Conservation (phyloP, 2,888 invertebrate species). For the Pollenia amentaria region DNA sequence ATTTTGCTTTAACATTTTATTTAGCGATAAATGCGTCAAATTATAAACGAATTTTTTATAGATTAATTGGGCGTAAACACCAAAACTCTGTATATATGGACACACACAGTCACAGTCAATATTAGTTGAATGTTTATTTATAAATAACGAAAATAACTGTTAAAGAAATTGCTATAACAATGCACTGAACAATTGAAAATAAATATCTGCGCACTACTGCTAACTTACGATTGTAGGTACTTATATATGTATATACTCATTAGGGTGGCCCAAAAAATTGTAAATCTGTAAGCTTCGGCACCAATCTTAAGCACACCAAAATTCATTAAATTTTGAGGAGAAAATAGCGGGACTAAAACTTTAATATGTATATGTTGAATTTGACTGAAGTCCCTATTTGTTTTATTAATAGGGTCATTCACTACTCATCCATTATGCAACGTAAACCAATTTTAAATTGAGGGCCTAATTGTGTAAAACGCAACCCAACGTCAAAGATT, state of each 20-base stretch:
- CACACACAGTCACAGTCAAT: background rate
- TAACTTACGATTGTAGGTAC: too few relatives aligned
- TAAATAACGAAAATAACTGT: slow-evolving; percentile 35
- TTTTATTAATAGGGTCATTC: too few relatives aligned
- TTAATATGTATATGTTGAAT: too few relatives aligned
- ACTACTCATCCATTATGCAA: too few relatives aligned
- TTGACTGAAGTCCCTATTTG: too few relatives aligned
- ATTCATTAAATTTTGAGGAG: background rate
- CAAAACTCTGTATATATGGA: slow-evolving; percentile 52
- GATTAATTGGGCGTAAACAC: slow-evolving; percentile 83
- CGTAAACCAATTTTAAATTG: too few relatives aligned
- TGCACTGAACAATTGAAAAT: slow-evolving; percentile 33
- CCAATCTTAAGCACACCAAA: background rate
- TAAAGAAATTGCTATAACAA: slow-evolving; percentile 41
- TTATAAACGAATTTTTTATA: slow-evolving; percentile 83
- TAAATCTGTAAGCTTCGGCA: background rate
- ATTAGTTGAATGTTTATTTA: slow-evolving; percentile 3
- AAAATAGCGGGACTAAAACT: too few relatives aligned
- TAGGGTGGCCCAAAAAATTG: background rate
- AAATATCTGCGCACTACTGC: background rate
- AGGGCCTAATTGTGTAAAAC: too few relatives aligned
- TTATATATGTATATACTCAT: too few relatives aligned
- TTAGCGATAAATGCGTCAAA: slow-evolving; percentile 79
- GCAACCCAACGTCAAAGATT: too few relatives aligned
- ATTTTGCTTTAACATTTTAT: slow-evolving; percentile 69